Conservation (phyloP, 92 coral and sea anemone species). For the Palythoa grandis region DNA sequence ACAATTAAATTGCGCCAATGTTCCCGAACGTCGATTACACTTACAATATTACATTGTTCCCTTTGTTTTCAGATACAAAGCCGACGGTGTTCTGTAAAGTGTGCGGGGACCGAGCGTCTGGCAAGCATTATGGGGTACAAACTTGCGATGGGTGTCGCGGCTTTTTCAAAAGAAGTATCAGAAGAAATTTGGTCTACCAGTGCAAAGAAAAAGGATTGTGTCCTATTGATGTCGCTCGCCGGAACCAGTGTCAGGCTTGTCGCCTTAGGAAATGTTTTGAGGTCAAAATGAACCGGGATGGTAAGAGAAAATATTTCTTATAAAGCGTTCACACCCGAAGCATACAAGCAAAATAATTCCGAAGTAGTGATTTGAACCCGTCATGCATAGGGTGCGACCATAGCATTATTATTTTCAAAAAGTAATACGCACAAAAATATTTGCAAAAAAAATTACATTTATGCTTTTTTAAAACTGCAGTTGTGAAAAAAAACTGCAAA, state of each 20-base stretch:
- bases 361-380: neutral
- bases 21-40: conserved; percentile 14
- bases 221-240: conserved; percentile 93
- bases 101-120: conserved; percentile 96
- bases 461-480: neutral
- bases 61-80: conserved; percentile 64
- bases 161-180: conserved; percentile 94
- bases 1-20: neutral
- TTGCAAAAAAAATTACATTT: neutral
- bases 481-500: neutral
- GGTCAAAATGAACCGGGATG: conserved; percentile 94
- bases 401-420: neutral
- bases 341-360: neutral
- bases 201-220: conserved; percentile 91
- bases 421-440: neutral
- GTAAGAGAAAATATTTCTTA: conserved; percentile 67
- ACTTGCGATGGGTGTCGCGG: conserved; percentile 99
- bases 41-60: conserved; percentile 36
- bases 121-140: conserved; percentile 94
- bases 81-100: conserved; percentile 83
- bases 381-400: conserved; percentile 41
- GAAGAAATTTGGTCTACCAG: conserved; percentile 84
- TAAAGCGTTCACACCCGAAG: neutral
- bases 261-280: conserved; percentile 88
- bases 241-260: conserved; percentile 98